A percentile compares a stretch with the other conserved stretches of the same genome.
These are phyloP conservation scores for Rhimphoctona megacephalus DNA, from an alignment of 2,888 invertebrate species.

Conservation along the genomic window DNA sequence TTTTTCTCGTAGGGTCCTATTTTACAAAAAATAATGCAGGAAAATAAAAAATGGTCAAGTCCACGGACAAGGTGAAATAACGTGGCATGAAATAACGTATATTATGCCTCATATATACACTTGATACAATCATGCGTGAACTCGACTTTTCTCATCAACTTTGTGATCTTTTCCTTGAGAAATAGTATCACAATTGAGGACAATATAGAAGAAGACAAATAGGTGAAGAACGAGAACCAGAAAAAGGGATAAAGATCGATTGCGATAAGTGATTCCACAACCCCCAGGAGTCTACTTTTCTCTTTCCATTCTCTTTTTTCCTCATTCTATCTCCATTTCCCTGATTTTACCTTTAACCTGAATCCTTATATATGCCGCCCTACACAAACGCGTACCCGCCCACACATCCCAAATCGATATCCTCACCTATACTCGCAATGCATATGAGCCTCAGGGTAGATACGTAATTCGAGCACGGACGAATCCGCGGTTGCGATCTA, in stretches of 20 bases:
- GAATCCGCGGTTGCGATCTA: conserved; percentile 75
- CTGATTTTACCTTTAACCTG: conserved; percentile 38
- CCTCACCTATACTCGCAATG: background rate
- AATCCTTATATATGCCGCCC: conserved; percentile 12
- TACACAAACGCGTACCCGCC: background rate
- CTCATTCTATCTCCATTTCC: conserved; percentile 21
- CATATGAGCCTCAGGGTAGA: conserved; percentile 8
- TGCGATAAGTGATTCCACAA: conserved; percentile 80
- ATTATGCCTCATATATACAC: background rate
- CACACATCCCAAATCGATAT: background rate
- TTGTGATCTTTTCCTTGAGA: conserved; percentile 1
- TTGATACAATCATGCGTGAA: conserved; percentile 38
- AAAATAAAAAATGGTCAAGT: background rate
- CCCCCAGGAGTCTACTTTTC: conserved; percentile 73
- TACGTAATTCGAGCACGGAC: conserved; percentile 42
- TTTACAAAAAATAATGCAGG: no score
- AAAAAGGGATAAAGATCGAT: conserved; percentile 75
- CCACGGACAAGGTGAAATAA: background rate
- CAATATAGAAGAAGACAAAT: conserved; percentile 21
- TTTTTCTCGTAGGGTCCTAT: background rate
- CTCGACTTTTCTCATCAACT: background rate
- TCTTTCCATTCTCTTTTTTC: conserved; percentile 33
- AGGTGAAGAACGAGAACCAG: conserved; percentile 2
- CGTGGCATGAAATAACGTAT: no score
- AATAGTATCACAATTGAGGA: conserved; percentile 50